A percentile compares a stretch with the other conserved stretches of the same genome.
Conservation (phyloP, 2,888 invertebrate genomes). For the Kryphioiulus occultus region DNA sequence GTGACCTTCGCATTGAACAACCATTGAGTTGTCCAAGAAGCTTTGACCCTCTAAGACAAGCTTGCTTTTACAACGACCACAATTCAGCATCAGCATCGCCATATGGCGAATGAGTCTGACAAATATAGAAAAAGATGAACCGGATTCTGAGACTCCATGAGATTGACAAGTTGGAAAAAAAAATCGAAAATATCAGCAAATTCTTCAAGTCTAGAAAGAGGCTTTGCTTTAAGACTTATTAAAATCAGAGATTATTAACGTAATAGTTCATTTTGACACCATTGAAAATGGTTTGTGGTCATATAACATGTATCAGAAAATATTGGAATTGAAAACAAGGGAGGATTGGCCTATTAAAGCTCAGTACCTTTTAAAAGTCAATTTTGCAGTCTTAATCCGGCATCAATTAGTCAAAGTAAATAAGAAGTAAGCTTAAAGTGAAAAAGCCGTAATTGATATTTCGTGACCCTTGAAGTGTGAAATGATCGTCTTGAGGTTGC, state of each 20-base stretch:
- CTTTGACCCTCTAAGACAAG: background rate
- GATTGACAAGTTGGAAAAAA: background rate
- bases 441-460: conserved; percentile 11
- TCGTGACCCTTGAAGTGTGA: conserved; percentile 6
- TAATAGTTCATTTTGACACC: background rate
- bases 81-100: background rate
- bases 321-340: background rate
- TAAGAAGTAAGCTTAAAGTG: background rate
- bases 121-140: background rate
- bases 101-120: background rate
- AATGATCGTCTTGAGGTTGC: conserved; percentile 21
- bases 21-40: background rate
- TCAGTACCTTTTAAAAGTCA: background rate
- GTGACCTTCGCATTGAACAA: background rate
- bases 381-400: background rate
- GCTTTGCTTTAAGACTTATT: too few relatives aligned
- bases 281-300: too few relatives aligned
- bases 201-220: too few relatives aligned
- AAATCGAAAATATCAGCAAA: background rate
- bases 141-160: background rate
- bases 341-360: background rate
- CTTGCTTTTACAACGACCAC: background rate
- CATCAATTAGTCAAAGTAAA: background rate
- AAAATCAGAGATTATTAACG: too few relatives aligned
- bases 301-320: too few relatives aligned